Percentiles rank a stretch among this genome's conserved stretches.
Conservation (phyloP, 2,797 vertebrate genomes). For the Apogon hyalosoma region DNA sequence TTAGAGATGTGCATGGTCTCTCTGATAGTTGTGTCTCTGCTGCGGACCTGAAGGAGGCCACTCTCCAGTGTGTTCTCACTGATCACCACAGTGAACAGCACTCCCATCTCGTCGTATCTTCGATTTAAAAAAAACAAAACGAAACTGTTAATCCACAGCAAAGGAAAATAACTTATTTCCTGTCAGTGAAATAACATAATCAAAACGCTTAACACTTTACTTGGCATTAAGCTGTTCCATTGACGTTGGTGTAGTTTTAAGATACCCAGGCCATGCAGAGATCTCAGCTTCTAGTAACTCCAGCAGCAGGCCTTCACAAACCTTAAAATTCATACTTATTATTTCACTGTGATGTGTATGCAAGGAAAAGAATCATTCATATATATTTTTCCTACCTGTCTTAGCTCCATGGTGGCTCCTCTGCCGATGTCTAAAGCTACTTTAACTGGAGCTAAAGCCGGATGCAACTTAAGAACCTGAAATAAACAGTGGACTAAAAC, state of each 20-base stretch:
- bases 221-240: slow-evolving; percentile 88
- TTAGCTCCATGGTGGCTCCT: slow-evolving; percentile 88
- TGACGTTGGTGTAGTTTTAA: slow-evolving; percentile 85
- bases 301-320: slow-evolving; percentile 91
- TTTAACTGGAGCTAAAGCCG: slow-evolving; percentile 93
- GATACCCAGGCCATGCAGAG: slow-evolving; percentile 94
- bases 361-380: neutral
- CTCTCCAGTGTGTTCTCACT: slow-evolving; percentile 91
- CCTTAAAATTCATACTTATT: slow-evolving; percentile 72
- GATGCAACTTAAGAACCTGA: slow-evolving; percentile 96
- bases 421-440: slow-evolving; percentile 90
- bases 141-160: neutral
- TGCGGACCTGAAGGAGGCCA: slow-evolving; percentile 92
- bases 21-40: slow-evolving; percentile 92
- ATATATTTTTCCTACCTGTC: slow-evolving; percentile 85
- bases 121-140: slow-evolving; percentile 3
- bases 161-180: neutral
- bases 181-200: neutral
- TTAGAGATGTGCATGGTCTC: slow-evolving; percentile 96
- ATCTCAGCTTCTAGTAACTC: slow-evolving; percentile 89
- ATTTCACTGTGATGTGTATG: neutral
- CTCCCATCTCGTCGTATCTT: slow-evolving; percentile 97
- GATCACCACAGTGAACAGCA: slow-evolving; percentile 90
- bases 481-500: slow-evolving; percentile 28
- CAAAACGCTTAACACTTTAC: slow-evolving; percentile 55